Percentiles rank a stretch among this genome's conserved stretches.
phyloP scores from a whole-genome alignment of 1,140 invertebrate genomes.

The Cotesia glomerata region DNA sequence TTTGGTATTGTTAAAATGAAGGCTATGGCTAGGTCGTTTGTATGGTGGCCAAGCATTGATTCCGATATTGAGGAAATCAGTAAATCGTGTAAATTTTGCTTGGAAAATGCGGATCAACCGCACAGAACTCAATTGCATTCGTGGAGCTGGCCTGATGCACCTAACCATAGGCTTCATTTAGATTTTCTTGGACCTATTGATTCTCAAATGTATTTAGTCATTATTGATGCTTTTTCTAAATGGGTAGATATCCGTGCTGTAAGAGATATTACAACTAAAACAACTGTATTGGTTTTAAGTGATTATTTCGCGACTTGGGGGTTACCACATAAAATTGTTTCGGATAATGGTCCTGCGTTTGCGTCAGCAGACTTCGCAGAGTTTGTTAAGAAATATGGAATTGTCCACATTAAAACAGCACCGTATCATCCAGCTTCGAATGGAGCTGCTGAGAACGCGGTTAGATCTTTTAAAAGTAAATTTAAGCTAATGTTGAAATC shows the following conservation, averaged over 20 bases:
- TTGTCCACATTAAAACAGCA: conserved; percentile 33
- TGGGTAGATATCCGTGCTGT: conserved; percentile 27
- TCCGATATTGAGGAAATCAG: neutral
- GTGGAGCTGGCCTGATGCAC: conserved; percentile 13
- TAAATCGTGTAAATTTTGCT: conserved; percentile 12
- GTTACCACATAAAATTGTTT: conserved; percentile 31
- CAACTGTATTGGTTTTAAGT: conserved; percentile 30
- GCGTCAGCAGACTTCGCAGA: conserved; percentile 31
- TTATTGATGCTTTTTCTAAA: conserved; percentile 29
- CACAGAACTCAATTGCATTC: conserved; percentile 1
- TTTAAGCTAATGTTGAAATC: conserved; percentile 41
- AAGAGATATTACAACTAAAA: conserved; percentile 17
- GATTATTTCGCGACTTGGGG: conserved; percentile 37
- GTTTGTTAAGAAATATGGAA: conserved; percentile 28
- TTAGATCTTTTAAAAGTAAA: conserved; percentile 52
- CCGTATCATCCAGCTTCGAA: conserved; percentile 44
- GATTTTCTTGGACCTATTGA: conserved; percentile 19
- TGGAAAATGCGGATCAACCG: neutral
- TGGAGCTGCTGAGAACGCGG: conserved; percentile 49
- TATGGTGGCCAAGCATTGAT: conserved; percentile 20
- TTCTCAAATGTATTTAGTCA: conserved; percentile 19
- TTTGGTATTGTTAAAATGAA: conserved; percentile 10
- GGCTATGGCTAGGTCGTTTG: neutral
- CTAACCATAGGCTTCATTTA: conserved; percentile 21
- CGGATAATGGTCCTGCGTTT: conserved; percentile 36